phyloP scores from a whole-genome alignment of 30 jellyfish, hydroid and myxozoan species.

The Aurelia aurita region DNA sequence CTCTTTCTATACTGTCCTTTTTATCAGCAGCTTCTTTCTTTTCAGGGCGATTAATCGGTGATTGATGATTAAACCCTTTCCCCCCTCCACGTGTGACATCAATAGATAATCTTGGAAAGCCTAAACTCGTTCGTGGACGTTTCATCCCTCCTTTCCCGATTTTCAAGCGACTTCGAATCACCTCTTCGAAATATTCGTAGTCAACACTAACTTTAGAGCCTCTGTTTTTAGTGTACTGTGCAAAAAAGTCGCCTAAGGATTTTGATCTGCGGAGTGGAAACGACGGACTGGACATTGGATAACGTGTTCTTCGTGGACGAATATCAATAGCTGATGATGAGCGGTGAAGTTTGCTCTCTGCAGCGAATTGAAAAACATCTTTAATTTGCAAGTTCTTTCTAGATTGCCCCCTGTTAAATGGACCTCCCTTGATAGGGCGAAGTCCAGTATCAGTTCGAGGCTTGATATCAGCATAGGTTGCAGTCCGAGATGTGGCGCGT shows the following conservation, averaged over 20 bases:
- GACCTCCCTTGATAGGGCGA: constrained; percentile 40
- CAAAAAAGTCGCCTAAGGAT: constrained; percentile 74
- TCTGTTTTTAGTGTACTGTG: constrained; percentile 49
- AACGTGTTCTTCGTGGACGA: constrained; percentile 62
- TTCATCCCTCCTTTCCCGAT: constrained; percentile 61
- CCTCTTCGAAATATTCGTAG: constrained; percentile 78
- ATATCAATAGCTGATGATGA: constrained; percentile 93
- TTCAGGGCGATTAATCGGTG: constrained; percentile 56
- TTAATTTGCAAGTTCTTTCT: constrained; percentile 4
- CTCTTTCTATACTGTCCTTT: constrained; percentile 54
- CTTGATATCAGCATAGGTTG: constrained; percentile 72
- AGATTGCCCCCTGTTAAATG: constrained; percentile 16
- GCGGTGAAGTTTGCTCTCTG: constrained; percentile 62
- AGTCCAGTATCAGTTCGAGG: constrained; percentile 96
- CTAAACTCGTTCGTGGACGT: constrained; percentile 67
- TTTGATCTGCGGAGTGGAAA: constrained; percentile 82
- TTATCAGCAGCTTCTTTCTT: constrained; percentile 30
- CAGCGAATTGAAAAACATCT: constrained; percentile 47
- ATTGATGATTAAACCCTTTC: constrained; percentile 53
- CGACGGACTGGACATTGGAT: constrained; percentile 40
- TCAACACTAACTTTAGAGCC: constrained; percentile 73
- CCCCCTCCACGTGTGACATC: constrained; percentile 71
- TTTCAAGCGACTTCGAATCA: constrained; percentile 67
- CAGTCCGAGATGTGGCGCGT: constrained; percentile 45
- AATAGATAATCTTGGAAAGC: constrained; percentile 61